Percentiles rank a stretch among this genome's conserved stretches.
These are phyloP conservation scores for Anastatus disparis DNA, from an alignment of 1,140 invertebrate species.

Conservation along the genomic window DNA sequence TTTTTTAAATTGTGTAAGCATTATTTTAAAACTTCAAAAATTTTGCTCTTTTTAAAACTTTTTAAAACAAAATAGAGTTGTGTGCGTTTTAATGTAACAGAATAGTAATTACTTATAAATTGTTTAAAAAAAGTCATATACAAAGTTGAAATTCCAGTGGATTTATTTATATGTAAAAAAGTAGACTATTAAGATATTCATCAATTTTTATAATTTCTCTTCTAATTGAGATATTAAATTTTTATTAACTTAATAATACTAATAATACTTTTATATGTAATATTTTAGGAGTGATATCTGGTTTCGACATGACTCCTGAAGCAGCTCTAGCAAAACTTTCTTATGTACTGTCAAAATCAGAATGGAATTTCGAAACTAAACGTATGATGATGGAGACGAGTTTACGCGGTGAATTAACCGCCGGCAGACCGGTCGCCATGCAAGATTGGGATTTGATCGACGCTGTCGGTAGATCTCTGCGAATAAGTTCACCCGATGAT, in stretches of 20 bases:
- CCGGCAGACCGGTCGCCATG: slow-evolving; percentile 46
- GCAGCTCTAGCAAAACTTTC: slow-evolving; percentile 91
- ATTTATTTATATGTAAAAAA: too few species aligned
- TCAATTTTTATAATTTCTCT: neutral
- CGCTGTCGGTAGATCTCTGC: slow-evolving; percentile 74
- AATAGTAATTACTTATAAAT: too few species aligned
- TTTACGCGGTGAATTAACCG: slow-evolving; percentile 77
- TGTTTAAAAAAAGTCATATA: too few species aligned
- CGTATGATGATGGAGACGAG: slow-evolving; percentile 84
- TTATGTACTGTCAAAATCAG: slow-evolving; percentile 88
- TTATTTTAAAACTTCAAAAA: too few species aligned
- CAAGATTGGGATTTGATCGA: slow-evolving; percentile 75
- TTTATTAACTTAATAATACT: too few species aligned
- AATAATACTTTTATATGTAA: slow-evolving; percentile 43
- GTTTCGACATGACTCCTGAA: slow-evolving; percentile 95
- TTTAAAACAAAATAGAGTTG: too few species aligned
- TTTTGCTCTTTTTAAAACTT: too few species aligned
- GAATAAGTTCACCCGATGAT: slow-evolving; percentile 76
- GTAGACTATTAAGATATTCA: too few species aligned
- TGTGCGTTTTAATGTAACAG: too few species aligned
- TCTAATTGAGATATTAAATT: neutral
- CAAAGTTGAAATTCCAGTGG: too few species aligned
- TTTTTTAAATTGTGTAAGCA: too few species aligned
- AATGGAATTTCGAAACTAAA: slow-evolving; percentile 81
- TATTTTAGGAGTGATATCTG: slow-evolving; percentile 80